Percentiles rank a stretch among this genome's conserved stretches.
Conservation (phyloP, 2,113 vertebrate species). For the human (Homo sapiens) region DNA sequence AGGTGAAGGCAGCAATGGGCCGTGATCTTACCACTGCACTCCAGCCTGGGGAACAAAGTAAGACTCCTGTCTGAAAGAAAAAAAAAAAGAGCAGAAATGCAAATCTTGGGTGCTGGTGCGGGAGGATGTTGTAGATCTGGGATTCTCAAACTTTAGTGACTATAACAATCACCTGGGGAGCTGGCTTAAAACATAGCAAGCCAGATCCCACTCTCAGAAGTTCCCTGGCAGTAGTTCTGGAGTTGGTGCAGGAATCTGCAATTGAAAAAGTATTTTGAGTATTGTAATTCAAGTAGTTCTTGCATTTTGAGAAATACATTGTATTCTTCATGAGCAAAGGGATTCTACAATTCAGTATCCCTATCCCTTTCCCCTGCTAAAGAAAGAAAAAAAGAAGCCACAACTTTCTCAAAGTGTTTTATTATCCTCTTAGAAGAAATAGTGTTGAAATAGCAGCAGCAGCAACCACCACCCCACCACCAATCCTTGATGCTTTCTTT, state of each 20-base stretch:
- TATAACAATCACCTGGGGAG: neutral
- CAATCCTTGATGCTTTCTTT: neutral
- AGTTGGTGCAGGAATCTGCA: neutral
- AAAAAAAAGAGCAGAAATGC: neutral
- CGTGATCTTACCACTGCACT: too few species aligned
- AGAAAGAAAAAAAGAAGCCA: neutral
- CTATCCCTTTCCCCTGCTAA: neutral
- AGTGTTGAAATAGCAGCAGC: neutral
- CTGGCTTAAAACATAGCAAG: neutral
- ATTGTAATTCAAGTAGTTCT: neutral
- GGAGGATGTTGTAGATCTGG: neutral
- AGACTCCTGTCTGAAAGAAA: too few species aligned
- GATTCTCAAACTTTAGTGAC: neutral
- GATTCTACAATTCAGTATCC: neutral
- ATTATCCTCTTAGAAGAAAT: neutral
- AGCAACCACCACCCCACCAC: neutral
- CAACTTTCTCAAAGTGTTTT: neutral
- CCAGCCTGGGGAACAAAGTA: too few species aligned
- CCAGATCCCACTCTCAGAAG: neutral
- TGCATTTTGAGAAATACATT: neutral
- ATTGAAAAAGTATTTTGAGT: neutral
- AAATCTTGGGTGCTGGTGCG: neutral
- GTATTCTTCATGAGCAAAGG: neutral
- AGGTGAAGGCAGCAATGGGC: too few species aligned
- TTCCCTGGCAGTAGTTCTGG: neutral